Base-by-base conservation (phyloP, 2,888 invertebrate genomes). In the Cataglyphis livida region DNA sequence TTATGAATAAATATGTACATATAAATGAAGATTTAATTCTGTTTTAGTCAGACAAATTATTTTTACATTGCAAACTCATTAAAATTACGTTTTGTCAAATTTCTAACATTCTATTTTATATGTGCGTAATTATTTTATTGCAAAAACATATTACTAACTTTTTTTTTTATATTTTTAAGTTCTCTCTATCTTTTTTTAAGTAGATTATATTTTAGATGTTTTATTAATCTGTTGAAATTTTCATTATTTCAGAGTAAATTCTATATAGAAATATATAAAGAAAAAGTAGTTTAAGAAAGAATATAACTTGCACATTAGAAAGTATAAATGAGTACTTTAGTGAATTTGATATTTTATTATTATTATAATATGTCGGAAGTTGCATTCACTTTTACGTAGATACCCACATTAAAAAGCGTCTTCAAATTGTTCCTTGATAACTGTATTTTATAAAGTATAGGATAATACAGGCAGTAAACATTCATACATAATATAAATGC, bases 1-100 rank as follows among this genome's bases (percentile, higher is more conserved):
- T 68, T 0, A 25, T 81, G 59, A 87, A 87, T 87, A 73, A 85
- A 83, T 54, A 4, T 12, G 12, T 44, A 54, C 48, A 18, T 54
- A 64, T 85, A 62, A 87, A 87, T 79, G 62, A 25, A 62, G 5
- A 68, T 21, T 61, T 6, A 62, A 44, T 61, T 61, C 41, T 1
- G 9, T n/a, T 73, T 71, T 28, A 28, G 41, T 62, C 5, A 61
- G 15, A 61, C 15, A 25, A 9, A 61, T 44, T 61, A 61, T 62
- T 74, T 74, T n/a, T 41, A 3, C n/a, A n/a, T 57, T 18, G 9
- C 32, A 7, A 32, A 28, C 15, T 61, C 32, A 28, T 28, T 3
- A 32, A 61, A 32, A 61, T 61, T 61, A 59, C 1, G 1, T n/a
- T 57, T 21, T 7, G n/a, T 7, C 41, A 71, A 1, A 18, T 57